Percentiles rank a stretch among this genome's conserved stretches.
Evolutionary conservation across 2,797 vertebrate species (phyloP).

Genomic region (Eulemur mongoz): DNA sequence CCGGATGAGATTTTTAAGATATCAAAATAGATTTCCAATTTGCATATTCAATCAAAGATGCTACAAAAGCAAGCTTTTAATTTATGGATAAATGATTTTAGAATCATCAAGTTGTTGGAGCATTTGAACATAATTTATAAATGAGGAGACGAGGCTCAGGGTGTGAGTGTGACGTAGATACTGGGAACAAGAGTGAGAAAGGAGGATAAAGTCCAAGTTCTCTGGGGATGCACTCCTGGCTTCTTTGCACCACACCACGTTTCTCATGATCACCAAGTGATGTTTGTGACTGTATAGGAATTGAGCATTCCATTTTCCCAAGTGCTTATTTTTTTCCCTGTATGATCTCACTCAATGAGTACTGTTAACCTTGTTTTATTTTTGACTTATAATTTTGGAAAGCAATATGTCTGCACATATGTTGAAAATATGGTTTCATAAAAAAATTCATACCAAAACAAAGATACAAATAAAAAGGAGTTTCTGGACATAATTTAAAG

Average conservation of each 20-base stretch:
- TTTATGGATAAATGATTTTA: background rate
- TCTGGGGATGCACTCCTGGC: background rate
- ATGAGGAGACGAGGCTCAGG: background rate
- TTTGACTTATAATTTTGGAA: background rate
- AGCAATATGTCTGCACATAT: background rate
- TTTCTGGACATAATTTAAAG: background rate
- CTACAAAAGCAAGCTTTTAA: constrained; percentile 24
- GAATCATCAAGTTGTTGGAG: background rate
- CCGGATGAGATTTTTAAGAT: background rate
- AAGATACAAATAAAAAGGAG: background rate
- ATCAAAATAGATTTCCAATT: constrained; percentile 40
- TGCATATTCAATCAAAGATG: constrained; percentile 27
- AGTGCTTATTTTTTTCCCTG: background rate
- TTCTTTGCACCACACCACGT: background rate
- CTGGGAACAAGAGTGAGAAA: background rate
- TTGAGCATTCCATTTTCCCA: background rate
- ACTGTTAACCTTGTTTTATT: background rate
- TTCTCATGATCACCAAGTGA: background rate
- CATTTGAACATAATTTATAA: background rate
- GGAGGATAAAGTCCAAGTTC: background rate
- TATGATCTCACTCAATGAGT: background rate
- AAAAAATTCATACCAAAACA: background rate
- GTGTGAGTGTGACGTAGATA: background rate
- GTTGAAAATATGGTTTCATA: background rate
- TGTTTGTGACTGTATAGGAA: background rate